Evolutionary conservation across 92 coral and sea anemone genomes (phyloP).

Genomic region (Diadumene lineata): DNA sequence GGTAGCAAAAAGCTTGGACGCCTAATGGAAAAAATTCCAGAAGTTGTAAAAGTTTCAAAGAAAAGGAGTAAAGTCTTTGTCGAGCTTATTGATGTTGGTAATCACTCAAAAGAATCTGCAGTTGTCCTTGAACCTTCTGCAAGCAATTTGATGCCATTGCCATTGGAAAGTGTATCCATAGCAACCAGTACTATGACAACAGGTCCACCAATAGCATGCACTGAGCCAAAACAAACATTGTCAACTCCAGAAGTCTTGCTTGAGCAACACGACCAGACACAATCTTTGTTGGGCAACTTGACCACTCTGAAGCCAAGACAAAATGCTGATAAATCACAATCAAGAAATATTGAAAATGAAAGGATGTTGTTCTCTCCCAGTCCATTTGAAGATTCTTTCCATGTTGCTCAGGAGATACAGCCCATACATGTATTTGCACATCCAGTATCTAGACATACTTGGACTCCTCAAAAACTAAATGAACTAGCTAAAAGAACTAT

Average conservation of each 20-base stretch:
- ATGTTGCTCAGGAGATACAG: slow-evolving; percentile 12
- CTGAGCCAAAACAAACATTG: neutral
- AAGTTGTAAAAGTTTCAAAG: neutral
- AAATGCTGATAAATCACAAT: neutral
- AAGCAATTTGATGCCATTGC: neutral
- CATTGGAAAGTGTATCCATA: neutral
- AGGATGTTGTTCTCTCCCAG: neutral
- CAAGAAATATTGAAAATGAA: neutral
- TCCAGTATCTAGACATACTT: neutral
- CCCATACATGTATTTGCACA: neutral
- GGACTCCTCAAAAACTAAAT: slow-evolving; percentile 40
- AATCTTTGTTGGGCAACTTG: no score
- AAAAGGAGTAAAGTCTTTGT: slow-evolving; percentile 1
- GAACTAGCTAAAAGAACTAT: slow-evolving; percentile 54
- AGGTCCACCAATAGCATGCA: neutral
- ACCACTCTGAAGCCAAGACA: neutral
- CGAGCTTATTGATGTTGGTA: neutral
- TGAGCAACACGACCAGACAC: no score
- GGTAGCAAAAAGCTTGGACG: neutral
- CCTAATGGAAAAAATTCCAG: neutral
- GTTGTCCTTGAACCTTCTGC: neutral
- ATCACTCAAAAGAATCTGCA: neutral
- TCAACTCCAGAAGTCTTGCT: neutral
- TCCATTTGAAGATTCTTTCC: slow-evolving; percentile 34
- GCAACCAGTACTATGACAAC: neutral